These are phyloP conservation scores for Eledone cirrhosa DNA, from an alignment of 2,888 invertebrate genomes.

Conservation along the genomic window DNA sequence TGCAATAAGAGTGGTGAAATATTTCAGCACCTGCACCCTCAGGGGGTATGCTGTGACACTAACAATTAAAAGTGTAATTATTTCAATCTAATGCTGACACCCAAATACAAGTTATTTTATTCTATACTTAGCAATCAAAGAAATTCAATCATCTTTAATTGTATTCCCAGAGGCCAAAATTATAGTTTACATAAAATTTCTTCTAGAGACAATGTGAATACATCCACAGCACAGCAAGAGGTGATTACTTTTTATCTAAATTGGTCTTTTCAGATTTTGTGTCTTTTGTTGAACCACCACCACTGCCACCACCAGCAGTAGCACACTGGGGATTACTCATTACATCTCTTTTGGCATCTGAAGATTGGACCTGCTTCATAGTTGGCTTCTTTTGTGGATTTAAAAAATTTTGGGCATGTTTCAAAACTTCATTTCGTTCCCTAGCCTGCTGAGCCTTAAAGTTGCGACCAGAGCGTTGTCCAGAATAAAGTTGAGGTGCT, in stretches of 20 bases:
- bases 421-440: conserved; percentile 59
- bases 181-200: too few species aligned
- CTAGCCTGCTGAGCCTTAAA: conserved; percentile 53
- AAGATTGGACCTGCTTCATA: conserved; percentile 7
- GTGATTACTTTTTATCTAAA: conserved; percentile 16
- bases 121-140: too few species aligned
- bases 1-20: too few species aligned
- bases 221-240: background rate
- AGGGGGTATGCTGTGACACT: too few species aligned
- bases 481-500: conserved; percentile 5
- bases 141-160: too few species aligned
- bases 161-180: too few species aligned
- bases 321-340: conserved; percentile 17
- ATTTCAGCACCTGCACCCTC: too few species aligned
- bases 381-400: conserved; percentile 51
- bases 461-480: conserved; percentile 9
- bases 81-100: too few species aligned
- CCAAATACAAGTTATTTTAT: too few species aligned
- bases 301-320: too few species aligned
- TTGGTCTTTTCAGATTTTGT: background rate
- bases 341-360: conserved; percentile 3
- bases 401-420: conserved; percentile 61
- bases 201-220: too few species aligned
- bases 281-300: background rate
- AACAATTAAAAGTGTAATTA: too few species aligned